Evolutionary conservation across 1,140 invertebrate genomes (phyloP), one percentile per base, ranked within the genome.

Genomic region (Dendrolimus kikuchii): DNA sequence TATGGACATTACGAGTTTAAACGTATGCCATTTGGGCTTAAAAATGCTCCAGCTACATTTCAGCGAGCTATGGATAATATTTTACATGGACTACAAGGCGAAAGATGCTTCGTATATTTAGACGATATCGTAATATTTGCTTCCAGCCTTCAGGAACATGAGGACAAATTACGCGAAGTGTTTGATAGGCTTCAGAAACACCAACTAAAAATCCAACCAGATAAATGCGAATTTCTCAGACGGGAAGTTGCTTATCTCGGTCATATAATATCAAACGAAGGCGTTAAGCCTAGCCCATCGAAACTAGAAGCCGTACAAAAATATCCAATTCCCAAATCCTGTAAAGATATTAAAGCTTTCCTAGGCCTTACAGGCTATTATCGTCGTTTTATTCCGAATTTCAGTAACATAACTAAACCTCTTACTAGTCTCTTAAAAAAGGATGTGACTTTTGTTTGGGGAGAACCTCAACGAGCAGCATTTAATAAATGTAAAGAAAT

Each of bases 321-420:
- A 1, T 46, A n/a, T 10, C 6, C 9, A n/a, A 10, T 59, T 7
- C 74, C 71, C 8, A 64, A 55, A 59, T 65, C 44, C 4, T 38
- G 36, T 23, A 71, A 65, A 55, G 51, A 68, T 38, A 57, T 78
- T 5, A 73, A 70, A 66, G 51, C 54, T 3, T 78, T 83, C 48
- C 43, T 82, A 6, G 80, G 80, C 0, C 48, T 83, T 36, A 46
- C 61, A 4, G 53, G 60, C 7, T 86, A 82, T 55, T 86, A 76
- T 49, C 40, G 82, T 7, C 51, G 63, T 36, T 76, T 76, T 51
- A 76, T 85, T 7, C 39, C 48, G 6, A 51, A 77, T 9, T 80
- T 74, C 49, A 48, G 64, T 0, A 55, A 66, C 51, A 59, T 79
- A 2, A 60, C 66, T 7, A 64, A 60, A 60, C 70, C 71, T 6